A percentile compares a stretch with the other conserved stretches of the same genome.
These are phyloP conservation scores for Spongilla lacustris DNA, from an alignment of 37 sponge, comb jelly and placozoan species.

Conservation along the genomic window DNA sequence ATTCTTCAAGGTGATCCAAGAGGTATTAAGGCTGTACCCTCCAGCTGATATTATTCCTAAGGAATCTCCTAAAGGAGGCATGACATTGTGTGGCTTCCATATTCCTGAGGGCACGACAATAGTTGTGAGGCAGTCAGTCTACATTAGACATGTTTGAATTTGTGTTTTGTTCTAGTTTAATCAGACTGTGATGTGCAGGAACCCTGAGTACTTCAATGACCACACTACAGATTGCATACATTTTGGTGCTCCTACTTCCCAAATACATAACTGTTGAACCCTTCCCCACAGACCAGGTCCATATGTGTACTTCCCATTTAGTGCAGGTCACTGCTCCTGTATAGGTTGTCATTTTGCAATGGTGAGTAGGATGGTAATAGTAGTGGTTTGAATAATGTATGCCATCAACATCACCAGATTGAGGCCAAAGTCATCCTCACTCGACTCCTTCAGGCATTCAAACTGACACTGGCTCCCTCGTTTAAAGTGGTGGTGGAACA, in stretches of 20 bases:
- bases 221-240: not conserved
- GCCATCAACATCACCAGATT: not conserved
- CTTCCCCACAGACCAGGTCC: conserved; percentile 10
- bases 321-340: conserved; percentile 13
- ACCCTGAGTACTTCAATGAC: not conserved
- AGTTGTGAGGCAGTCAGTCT: not conserved
- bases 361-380: not conserved
- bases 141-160: no score
- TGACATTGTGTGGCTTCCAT: not conserved
- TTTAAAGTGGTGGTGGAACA: conserved; percentile 11
- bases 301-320: conserved; percentile 22
- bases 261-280: no score
- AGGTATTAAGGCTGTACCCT: conserved; percentile 6
- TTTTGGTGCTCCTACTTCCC: not conserved
- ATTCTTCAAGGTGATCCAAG: not conserved
- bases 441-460: conserved; percentile 22
- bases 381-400: no score
- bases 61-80: conserved; percentile 2
- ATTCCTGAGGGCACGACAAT: conserved; percentile 1
- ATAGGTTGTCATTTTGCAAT: conserved; percentile 20
- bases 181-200: not conserved
- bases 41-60: not conserved
- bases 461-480: conserved; percentile 1
- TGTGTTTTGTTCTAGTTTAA: not conserved
- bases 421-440: conserved; percentile 20